Evolutionary conservation across 2,113 vertebrate species (phyloP).

Genomic region (Porphyrio hochstetteri): DNA sequence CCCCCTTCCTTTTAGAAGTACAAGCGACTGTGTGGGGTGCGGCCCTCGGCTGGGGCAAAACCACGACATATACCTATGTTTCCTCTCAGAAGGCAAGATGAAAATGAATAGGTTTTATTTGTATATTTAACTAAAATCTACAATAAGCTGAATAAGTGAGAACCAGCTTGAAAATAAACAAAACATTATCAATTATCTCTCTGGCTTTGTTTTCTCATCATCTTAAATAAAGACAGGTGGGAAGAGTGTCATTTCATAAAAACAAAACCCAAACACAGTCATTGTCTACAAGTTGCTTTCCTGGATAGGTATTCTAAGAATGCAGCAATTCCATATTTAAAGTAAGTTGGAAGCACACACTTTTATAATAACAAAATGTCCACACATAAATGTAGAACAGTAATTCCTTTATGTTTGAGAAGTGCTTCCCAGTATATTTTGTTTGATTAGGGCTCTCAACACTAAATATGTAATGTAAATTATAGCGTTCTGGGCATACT

Average conservation of each 20-base stretch:
- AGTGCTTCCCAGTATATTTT: background rate
- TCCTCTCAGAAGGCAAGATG: background rate
- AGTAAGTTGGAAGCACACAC: background rate
- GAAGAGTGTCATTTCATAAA: background rate
- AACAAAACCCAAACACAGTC: background rate
- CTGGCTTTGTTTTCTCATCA: background rate
- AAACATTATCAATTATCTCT: background rate
- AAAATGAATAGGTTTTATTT: background rate
- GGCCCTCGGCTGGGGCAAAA: too few relatives aligned
- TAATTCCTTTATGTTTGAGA: background rate
- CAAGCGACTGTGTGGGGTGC: too few relatives aligned
- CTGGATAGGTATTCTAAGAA: background rate
- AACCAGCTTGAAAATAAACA: background rate
- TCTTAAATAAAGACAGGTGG: background rate
- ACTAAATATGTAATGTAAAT: background rate
- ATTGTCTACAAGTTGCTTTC: background rate
- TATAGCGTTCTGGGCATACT: background rate
- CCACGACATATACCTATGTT: background rate
- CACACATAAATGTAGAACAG: background rate
- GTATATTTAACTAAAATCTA: background rate
- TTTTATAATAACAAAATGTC: background rate
- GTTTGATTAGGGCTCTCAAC: background rate
- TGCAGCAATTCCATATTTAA: background rate
- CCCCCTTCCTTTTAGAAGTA: too few relatives aligned
- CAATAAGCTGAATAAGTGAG: background rate